These are phyloP conservation scores for Galemys pyrenaicus DNA, from an alignment of 2,113 vertebrate species.

Conservation along the genomic window DNA sequence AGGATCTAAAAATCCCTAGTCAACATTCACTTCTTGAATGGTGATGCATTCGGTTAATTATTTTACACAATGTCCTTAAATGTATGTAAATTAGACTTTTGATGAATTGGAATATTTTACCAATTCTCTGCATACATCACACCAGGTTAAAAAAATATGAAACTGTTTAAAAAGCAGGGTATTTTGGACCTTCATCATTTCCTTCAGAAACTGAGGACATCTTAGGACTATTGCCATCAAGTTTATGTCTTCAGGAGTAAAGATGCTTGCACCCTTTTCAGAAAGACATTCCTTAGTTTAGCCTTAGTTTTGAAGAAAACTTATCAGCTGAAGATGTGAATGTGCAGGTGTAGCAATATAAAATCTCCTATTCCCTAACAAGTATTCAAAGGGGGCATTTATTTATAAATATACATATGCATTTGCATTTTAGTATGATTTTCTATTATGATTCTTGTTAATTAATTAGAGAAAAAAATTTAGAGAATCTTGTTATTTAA, in stretches of 20 bases:
- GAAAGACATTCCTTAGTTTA: not conserved
- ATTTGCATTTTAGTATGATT: too few species aligned
- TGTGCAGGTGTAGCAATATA: not conserved
- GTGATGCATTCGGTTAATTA: slow-evolving; percentile 77
- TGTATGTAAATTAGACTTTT: slow-evolving; percentile 82
- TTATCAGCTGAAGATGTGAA: not conserved
- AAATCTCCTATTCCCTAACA: not conserved
- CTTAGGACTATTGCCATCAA: not conserved
- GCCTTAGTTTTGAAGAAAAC: not conserved
- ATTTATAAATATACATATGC: not conserved
- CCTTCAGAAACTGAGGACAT: slow-evolving; percentile 51
- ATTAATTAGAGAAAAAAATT: too few species aligned
- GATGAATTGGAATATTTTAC: slow-evolving; percentile 83
- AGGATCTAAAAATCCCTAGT: slow-evolving; percentile 70
- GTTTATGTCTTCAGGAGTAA: not conserved
- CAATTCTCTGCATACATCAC: slow-evolving; percentile 81
- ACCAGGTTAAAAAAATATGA: slow-evolving; percentile 3
- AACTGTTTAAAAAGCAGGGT: slow-evolving; percentile 55
- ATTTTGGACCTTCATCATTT: slow-evolving; percentile 69
- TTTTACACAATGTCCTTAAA: slow-evolving; percentile 78
- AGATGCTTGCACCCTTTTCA: not conserved
- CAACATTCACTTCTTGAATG: slow-evolving; percentile 77
- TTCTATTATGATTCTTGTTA: too few species aligned
- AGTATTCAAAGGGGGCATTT: not conserved
- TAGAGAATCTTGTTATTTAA: slow-evolving; percentile 40